Base-by-base conservation (phyloP, 1,140 invertebrate species). In the Atopsyche davidsoni region DNA sequence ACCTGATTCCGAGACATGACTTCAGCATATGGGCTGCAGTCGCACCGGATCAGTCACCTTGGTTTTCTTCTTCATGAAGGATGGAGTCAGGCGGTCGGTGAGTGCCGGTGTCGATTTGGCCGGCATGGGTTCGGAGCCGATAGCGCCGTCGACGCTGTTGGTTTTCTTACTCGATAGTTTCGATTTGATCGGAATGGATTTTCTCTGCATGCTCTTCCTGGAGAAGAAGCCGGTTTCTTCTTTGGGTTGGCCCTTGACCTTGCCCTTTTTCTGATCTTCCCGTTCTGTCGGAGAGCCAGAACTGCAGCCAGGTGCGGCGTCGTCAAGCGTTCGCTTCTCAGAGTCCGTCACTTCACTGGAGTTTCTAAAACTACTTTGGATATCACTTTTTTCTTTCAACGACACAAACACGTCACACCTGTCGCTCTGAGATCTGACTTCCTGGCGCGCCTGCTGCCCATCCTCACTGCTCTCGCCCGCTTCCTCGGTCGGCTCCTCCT, bases 181-280 rank as follows among this genome's bases (percentile, higher is more conserved):
- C 1, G 64, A 64, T 51, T 71, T 69, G 39, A 63, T 70, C 1
- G 71, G 71, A 47, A 71, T 72, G 11, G 71, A 73, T 57, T 72
- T 74, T 10, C 70, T 62, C 45, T 72, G 70, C 14, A 65, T 59
- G 41, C 65, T 69, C 35, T 63, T 63, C 28, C 71, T 63, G 4
- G 69, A 71, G 55, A 73, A 73, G 41, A 66, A 62, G 1, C 64
- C 65, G 19, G 57, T 58, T 10, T 68, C 68, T 19, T 64, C 64
- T 18, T 61, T 63, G 2, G 58, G 61, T n/a, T 66, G 67, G 11
- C 60, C 61, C 14, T 61, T 64, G 3, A 31, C 16, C 4, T 51
- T 59, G 38, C 14, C 35, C 49, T 50, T 19, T 55, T 51, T 11
- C 19, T 34, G 7, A 59, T 31, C 59, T 38, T 28, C 34, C 13